A percentile compares a stretch with the other conserved stretches of the same genome.
phyloP scores from a whole-genome alignment of 2,113 vertebrate species.

The Brachyhypopomus gauderio region DNA sequence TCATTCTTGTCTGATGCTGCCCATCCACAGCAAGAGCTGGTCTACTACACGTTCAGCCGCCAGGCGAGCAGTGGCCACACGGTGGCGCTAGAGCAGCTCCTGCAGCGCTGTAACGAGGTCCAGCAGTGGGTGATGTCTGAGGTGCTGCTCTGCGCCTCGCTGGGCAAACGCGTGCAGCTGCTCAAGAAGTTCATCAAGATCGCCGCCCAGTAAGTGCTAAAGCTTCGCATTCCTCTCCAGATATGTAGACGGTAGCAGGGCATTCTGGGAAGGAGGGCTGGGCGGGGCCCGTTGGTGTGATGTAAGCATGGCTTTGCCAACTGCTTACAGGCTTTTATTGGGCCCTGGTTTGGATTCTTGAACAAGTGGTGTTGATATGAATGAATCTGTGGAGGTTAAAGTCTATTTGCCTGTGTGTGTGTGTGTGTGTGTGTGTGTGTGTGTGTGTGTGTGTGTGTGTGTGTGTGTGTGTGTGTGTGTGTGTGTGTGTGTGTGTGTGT shows the following conservation, averaged over 20 bases:
- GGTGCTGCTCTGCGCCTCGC: constrained; percentile 90
- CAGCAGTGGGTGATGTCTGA: constrained; percentile 99
- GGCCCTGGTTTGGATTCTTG: too few relatives aligned
- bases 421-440: constrained; percentile 4
- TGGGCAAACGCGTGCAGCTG: constrained; percentile 93
- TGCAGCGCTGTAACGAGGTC: constrained; percentile 95
- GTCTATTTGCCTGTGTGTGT: too few relatives aligned
- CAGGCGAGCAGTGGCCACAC: constrained; percentile 83
- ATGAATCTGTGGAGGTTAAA: too few relatives aligned
- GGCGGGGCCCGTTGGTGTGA: too few relatives aligned
- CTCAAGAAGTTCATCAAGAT: constrained; percentile 99
- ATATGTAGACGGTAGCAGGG: too few relatives aligned
- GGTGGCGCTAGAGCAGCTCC: constrained; percentile 87
- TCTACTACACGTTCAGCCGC: constrained; percentile 93
- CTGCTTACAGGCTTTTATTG: too few relatives aligned
- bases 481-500: constrained; percentile 6
- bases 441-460: not conserved
- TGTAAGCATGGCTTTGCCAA: too few relatives aligned
- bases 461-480: not conserved
- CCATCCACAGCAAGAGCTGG: constrained; percentile 88
- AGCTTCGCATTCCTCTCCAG: not conserved
- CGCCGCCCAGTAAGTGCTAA: constrained; percentile 89
- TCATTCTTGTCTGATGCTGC: too few relatives aligned
- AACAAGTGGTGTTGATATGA: too few relatives aligned
- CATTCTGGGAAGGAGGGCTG: too few relatives aligned